A percentile compares a stretch with the other conserved stretches of the same genome.
phyloP scores from a whole-genome alignment of 92 coral and sea anemone genomes.

The Porites evermanni region DNA sequence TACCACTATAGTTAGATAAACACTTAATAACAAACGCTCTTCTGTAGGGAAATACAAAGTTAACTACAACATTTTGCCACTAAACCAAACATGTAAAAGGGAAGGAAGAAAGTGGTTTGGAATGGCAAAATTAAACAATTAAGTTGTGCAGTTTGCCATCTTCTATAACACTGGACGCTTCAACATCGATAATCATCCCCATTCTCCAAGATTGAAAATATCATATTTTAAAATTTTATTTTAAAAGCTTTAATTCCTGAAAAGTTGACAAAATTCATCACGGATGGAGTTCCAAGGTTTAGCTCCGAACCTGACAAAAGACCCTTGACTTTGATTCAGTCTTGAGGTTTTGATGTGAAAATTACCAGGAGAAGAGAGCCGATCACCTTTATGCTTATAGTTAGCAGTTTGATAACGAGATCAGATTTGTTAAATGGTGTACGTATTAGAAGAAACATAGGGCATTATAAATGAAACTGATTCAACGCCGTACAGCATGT shows the following conservation, averaged over 20 bases:
- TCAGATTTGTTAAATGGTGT: background rate
- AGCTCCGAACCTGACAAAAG: background rate
- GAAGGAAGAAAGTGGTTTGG: no score
- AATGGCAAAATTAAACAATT: no score
- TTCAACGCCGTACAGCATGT: background rate
- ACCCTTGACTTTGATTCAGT: constrained; percentile 2
- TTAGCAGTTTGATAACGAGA: background rate
- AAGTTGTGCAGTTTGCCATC: no score
- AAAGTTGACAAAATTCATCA: background rate
- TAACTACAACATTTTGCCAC: no score
- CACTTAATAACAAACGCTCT: no score
- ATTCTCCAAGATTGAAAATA: background rate
- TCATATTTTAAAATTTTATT: background rate
- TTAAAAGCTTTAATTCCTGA: background rate
- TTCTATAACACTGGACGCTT: background rate
- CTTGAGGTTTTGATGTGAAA: background rate
- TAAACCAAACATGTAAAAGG: no score
- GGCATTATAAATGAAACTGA: background rate
- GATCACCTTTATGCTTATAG: background rate
- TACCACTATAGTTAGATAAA: no score
- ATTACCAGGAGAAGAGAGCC: background rate
- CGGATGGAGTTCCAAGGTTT: background rate
- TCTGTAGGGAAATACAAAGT: no score
- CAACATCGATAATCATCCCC: background rate
- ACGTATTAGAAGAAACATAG: background rate